Evolutionary conservation across 2,888 invertebrate genomes (phyloP).

Genomic region (Lutraria lutraria): DNA sequence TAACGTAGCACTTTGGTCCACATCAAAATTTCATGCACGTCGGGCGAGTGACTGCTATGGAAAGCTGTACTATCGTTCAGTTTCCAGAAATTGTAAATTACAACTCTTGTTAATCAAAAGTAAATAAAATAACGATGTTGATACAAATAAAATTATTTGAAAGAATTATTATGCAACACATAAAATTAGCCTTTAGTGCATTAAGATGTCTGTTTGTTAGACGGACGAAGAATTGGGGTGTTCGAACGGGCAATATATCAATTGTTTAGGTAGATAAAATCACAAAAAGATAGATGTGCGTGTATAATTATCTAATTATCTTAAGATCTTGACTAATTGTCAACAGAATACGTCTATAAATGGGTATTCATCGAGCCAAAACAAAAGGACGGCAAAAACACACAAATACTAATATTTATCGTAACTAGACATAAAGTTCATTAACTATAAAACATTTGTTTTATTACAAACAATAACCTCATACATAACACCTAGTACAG

Average conservation of each 20-base stretch:
- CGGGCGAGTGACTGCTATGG: no score
- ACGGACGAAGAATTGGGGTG: background rate
- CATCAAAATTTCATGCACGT: no score
- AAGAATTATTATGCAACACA: no score
- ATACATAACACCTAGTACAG: background rate
- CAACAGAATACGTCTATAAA: slow-evolving; percentile 37
- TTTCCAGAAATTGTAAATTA: no score
- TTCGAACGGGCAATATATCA: background rate
- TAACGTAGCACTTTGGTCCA: no score
- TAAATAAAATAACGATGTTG: no score
- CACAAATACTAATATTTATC: slow-evolving; percentile 28
- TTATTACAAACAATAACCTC: slow-evolving; percentile 13
- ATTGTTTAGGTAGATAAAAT: background rate
- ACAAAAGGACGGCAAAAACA: slow-evolving; percentile 19
- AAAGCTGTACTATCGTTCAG: no score
- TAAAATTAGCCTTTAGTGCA: background rate
- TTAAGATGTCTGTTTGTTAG: background rate
- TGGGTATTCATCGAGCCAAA: slow-evolving; percentile 24
- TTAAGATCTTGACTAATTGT: slow-evolving; percentile 32
- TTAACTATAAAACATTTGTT: slow-evolving; percentile 5
- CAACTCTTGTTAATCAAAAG: no score
- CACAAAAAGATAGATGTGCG: slow-evolving; percentile 17
- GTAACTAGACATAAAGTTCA: slow-evolving; percentile 10
- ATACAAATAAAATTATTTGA: no score
- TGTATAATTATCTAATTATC: slow-evolving; percentile 23